A percentile compares a stretch with the other conserved stretches of the same genome.
phyloP scores from a whole-genome alignment of 2,888 invertebrate genomes.

The Brenthis ino region DNA sequence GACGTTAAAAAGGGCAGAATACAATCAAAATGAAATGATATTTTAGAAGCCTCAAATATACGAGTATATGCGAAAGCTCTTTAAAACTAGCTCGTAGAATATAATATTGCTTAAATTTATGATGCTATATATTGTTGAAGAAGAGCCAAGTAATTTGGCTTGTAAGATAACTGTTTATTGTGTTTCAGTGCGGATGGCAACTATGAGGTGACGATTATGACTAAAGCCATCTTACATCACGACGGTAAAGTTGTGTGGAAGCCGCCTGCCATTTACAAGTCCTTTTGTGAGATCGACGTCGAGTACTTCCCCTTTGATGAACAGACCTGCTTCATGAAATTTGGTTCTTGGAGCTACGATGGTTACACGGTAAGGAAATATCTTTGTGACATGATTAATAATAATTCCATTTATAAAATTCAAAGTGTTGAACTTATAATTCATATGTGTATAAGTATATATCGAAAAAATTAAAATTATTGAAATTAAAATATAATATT shows the following conservation, averaged over 20 bases:
- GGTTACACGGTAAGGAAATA: constrained; percentile 90
- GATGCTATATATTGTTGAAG: constrained; percentile 4
- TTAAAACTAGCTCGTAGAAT: not conserved
- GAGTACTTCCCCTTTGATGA: constrained; percentile 97
- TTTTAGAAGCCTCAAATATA: no score
- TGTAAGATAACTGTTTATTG: constrained; percentile 32
- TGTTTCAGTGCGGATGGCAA: constrained; percentile 95
- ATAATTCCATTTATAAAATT: no score
- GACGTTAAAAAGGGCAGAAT: no score
- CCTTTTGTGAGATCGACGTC: constrained; percentile 97
- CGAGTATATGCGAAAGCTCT: not conserved
- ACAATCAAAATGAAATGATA: no score
- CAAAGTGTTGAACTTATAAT: no score
- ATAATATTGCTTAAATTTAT: not conserved
- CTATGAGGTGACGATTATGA: constrained; percentile 99
- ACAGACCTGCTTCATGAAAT: constrained; percentile 98
- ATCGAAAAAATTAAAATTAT: not conserved
- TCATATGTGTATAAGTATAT: no score
- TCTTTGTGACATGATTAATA: not conserved
- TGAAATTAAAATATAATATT: no score
- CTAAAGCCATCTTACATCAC: constrained; percentile 96
- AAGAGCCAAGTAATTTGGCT: constrained; percentile 18
- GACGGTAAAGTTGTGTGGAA: constrained; percentile 98
- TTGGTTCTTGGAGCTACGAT: constrained; percentile 97
- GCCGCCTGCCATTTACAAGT: constrained; percentile 99